Evolutionary conservation across 2,113 vertebrate species (phyloP), one percentile per base, ranked within the genome.

Genomic region (Euleptes europaea): DNA sequence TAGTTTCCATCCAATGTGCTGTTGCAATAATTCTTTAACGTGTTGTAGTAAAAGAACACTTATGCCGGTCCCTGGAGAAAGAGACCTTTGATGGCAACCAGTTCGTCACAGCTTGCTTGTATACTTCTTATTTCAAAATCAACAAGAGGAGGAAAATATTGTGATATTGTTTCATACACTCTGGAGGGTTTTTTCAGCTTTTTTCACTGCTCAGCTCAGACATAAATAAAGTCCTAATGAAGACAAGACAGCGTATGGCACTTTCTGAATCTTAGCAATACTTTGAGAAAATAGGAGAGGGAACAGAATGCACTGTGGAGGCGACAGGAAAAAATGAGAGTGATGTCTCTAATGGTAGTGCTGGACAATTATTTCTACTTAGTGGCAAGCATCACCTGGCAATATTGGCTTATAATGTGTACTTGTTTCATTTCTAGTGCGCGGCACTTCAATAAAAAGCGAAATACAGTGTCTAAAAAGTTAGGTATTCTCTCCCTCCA

Each of bases 91-190:
- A 81, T 33, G 51, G 47, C 74, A 80, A 78, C 21, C 17, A 51
- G 21, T 2, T 57, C 60, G n/a, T 54, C 5, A 23, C 80, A 65
- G 83, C 28, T 67, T 80, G 38, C 66, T 54, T 89, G 86, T 67
- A 6, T 23, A 78, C 49, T 77, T 71, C 40, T 74, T 85, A 35
- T 90, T 81, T 91, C 78, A 86, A 31, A 81, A 76, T 80, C 65
- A 72, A 72, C 15, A 54, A 26, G 44, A 75, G 10, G 71, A 70
- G 84, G 82, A 90, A 71, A 82, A 82, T 51, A 1, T 81, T 70
- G 11, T 33, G 75, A 49, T 78, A 74, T 54, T 79, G 12, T 49
- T 26, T 71, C 5, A 69, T 83, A 5, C 9, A 35, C 33, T 69
- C 38, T 15, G 35, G 78, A 47, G 2, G 2, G 19, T 5, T 66